These are phyloP conservation scores for Excalfactoria chinensis DNA, from an alignment of 2,113 vertebrate species.

Conservation along the genomic window DNA sequence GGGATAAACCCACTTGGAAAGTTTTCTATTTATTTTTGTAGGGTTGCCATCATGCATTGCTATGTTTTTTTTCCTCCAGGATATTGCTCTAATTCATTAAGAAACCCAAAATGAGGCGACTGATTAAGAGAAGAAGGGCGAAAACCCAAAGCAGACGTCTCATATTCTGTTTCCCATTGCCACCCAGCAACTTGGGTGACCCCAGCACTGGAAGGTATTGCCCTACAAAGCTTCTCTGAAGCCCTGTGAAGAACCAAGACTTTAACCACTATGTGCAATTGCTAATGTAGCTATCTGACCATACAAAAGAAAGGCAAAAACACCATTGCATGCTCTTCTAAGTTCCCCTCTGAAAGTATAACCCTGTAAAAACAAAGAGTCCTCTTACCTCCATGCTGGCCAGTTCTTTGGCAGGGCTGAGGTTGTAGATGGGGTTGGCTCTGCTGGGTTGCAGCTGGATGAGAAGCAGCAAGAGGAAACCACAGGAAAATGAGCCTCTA, in stretches of 20 bases:
- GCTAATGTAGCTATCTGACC: neutral
- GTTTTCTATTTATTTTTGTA: neutral
- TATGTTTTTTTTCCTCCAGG: neutral
- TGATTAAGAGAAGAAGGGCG: neutral
- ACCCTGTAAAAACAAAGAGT: constrained; percentile 1
- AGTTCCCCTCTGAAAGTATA: neutral
- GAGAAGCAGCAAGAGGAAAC: constrained; percentile 75
- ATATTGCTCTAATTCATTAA: neutral
- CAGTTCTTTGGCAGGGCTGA: constrained; percentile 73
- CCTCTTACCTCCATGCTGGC: constrained; percentile 86
- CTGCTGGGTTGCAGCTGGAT: constrained; percentile 61
- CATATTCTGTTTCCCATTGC: neutral
- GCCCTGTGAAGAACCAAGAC: neutral
- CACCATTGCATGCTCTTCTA: neutral
- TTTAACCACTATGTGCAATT: accelerated
- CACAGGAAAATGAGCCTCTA: constrained; percentile 56
- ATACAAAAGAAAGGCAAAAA: neutral
- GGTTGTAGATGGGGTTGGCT: constrained; percentile 74
- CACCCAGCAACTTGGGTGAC: neutral
- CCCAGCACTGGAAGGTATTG: accelerated
- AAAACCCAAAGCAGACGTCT: neutral
- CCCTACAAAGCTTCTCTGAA: neutral
- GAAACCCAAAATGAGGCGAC: neutral
- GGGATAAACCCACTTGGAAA: neutral
- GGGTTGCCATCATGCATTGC: neutral